Conservation (phyloP, 2,797 vertebrate genomes). For the Melanotaenia boesemani region DNA sequence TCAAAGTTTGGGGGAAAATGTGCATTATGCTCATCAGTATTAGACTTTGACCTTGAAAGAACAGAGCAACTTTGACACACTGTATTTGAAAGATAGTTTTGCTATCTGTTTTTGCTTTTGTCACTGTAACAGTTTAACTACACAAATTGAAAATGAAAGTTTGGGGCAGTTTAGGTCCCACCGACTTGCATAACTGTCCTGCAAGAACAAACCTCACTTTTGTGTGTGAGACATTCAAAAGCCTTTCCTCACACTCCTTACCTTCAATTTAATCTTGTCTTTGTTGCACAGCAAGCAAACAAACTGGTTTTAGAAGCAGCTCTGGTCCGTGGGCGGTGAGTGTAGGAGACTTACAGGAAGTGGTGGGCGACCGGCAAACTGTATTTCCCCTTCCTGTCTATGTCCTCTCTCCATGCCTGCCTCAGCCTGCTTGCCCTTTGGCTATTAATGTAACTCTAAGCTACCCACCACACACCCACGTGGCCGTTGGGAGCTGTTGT, state of each 20-base stretch:
- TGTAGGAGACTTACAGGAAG: constrained; percentile 85
- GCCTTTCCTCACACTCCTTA: constrained; percentile 44
- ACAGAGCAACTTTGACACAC: no score
- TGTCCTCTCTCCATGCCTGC: constrained; percentile 73
- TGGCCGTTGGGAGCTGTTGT: constrained; percentile 70
- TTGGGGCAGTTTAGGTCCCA: constrained; percentile 21
- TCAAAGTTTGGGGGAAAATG: background rate
- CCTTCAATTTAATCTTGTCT: constrained; percentile 59
- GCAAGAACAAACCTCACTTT: constrained; percentile 35
- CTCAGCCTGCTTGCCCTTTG: constrained; percentile 77
- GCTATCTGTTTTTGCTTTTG: constrained; percentile 27
- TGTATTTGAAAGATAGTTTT: background rate
- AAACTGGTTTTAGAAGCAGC: constrained; percentile 77
- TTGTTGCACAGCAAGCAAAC: constrained; percentile 64
- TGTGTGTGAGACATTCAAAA: constrained; percentile 38
- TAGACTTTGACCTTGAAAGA: background rate
- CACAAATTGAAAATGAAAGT: constrained; percentile 18
- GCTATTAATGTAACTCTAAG: constrained; percentile 84
- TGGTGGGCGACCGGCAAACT: constrained; percentile 85
- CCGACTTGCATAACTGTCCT: constrained; percentile 44
- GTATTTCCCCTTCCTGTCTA: constrained; percentile 86
- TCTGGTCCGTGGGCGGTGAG: constrained; percentile 77
- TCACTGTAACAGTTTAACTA: constrained; percentile 16
- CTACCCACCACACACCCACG: constrained; percentile 85
- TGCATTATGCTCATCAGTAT: background rate